Base-by-base conservation (phyloP, 2,797 vertebrate species). In the Nothura maculosa region DNA sequence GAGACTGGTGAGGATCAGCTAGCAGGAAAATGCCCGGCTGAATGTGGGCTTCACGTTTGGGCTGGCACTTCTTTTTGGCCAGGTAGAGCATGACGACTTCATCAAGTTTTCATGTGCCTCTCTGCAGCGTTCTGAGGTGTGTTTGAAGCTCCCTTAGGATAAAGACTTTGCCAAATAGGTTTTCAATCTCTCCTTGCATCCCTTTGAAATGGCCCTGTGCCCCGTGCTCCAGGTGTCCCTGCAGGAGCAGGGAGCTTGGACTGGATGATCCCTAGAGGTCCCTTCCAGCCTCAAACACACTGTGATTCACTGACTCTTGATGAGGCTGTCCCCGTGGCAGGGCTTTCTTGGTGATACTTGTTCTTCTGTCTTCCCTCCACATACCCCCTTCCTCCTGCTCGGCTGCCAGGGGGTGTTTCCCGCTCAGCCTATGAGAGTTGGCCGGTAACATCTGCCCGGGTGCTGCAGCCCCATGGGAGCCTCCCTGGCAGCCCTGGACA, bases 391-490 rank as follows among this genome's bases (percentile, higher is more conserved):
- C 54, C 81, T 90, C 28, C 57, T 2, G 0, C 11, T 60, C 30
- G 8, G 34, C 55, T 95, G 88, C 80, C 75, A 85, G 60, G 92
- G 95, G 97, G 97, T 75, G 98, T 96, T 98, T 95, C 75, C 63
- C 12, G 6, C 19, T 43, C 67, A 76, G 93, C 98, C 98, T 98
- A 98, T 99, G 97, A 98, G 97, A 95, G 18, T 85, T 97, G 73
- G 83, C 77, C 96, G 96, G 93, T 68, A 95, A 90, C 97, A 97
- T 96, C 98, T 97, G 94, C 97, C 98, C 98, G 98, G 97, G 97
- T 98, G 97, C 97, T 93, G 75, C 78, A 86, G 94, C 38, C 34
- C 21, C 30, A 43, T 0, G 1, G 48, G 79, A 83, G 22, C 22
- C 78, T 89, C 20, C 34, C 58, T 0, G 0, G 52, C 60, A 67